These are phyloP conservation scores for Calidris pugnax DNA, from an alignment of 2,113 vertebrate species.

Conservation along the genomic window DNA sequence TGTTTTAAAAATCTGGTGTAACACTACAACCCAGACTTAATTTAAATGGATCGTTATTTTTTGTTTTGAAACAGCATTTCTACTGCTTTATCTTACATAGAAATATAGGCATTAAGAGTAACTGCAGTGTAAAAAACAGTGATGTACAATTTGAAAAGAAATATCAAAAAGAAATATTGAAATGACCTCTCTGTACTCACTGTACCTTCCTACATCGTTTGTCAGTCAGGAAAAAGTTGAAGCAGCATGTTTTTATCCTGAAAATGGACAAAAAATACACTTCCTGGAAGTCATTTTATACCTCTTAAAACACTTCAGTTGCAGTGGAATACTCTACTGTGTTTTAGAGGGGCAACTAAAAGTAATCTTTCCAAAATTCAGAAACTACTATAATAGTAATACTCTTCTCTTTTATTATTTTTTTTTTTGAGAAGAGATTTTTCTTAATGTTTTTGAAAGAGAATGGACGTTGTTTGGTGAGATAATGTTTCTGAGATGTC, in stretches of 20 bases:
- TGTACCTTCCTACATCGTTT: rapidly evolving
- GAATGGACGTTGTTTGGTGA: not conserved
- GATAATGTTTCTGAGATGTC: not conserved
- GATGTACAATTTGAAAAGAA: not conserved
- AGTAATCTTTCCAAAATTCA: not conserved
- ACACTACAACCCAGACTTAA: not conserved
- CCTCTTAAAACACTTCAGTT: not conserved
- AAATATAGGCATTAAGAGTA: not conserved
- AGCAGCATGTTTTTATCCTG: not conserved
- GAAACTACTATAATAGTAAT: not conserved
- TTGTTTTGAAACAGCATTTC: not conserved
- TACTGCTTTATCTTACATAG: not conserved
- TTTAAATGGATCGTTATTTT: not conserved
- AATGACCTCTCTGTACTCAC: not conserved
- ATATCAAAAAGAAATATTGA: not conserved
- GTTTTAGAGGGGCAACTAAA: not conserved
- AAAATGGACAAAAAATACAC: not conserved
- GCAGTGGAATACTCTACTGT: not conserved
- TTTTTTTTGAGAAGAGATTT: not conserved
- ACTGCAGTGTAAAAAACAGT: not conserved
- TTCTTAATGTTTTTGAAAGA: not conserved
- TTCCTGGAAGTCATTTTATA: not conserved
- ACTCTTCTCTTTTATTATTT: not conserved
- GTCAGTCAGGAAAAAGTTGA: not conserved
- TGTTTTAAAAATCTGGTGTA: not conserved